Evolutionary conservation across 2,113 vertebrate species (phyloP), one percentile per base, ranked within the genome.

Genomic region (Myocastor coypus): DNA sequence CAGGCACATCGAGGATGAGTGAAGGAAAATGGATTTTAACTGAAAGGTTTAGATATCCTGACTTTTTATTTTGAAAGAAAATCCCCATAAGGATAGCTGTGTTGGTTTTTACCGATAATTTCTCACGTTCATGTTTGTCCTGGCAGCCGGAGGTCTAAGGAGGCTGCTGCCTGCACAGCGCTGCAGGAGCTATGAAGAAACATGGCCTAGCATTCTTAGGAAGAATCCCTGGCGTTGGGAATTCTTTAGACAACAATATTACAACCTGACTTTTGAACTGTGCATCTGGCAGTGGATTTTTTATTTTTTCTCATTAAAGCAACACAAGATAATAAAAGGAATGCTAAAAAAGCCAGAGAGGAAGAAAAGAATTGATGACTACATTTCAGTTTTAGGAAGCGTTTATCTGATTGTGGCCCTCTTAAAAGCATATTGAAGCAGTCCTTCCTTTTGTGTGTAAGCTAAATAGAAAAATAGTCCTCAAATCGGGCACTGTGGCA

Each of bases 211-310:
- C 97, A 91, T 96, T 98, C 97, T 86, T 95, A 71, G 30, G 87
- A 77, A 95, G 96, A 95, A 81, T 94, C 94, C 97, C 96, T 87
- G 97, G 96, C 91, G 96, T 69, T 96, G 96, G 92, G 95, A 97
- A 96, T 97, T 95, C 92, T 96, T 94, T 57, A 89, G 96, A 92
- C 95, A 81, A 78, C 75, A 59, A 81, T 95, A 93, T 64, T 94
- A 87, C 78, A 97, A 34, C 83, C 82, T 97, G 97, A 97, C 95
- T 96, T 98, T 96, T 97, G 96, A 97, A 97, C 96, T 94, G 24
- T 64, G 55, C 95, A 94, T 94, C 95, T 96, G 91, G 95, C 66
- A 86, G 59, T 94, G 57, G 71, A 57, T 85, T 92, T 87, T 71
- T 50, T 32, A 63, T 50, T 85, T 20, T 83, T 95, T 92, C 61